Percentiles rank a stretch among this genome's conserved stretches.
phyloP scores from a whole-genome alignment of 2,113 vertebrate species.

The Solea solea region DNA sequence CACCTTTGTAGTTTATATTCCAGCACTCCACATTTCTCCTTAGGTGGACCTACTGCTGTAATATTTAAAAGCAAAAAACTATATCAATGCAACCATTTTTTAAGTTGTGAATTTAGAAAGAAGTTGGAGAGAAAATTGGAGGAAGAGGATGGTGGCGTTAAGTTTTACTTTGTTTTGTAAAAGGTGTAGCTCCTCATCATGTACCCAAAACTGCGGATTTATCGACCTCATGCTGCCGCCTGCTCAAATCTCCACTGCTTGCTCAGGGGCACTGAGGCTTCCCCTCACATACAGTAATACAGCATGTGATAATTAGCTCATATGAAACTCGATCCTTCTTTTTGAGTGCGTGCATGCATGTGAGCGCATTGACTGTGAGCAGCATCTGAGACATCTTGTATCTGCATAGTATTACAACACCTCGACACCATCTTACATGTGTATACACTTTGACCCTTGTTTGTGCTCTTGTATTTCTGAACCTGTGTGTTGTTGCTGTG shows the following conservation, averaged over 20 bases:
- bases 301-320: slow-evolving; percentile 55
- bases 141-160: slow-evolving; percentile 16
- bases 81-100: slow-evolving; percentile 29
- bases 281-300: slow-evolving; percentile 49
- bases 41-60: slow-evolving; percentile 30
- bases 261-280: slow-evolving; percentile 56
- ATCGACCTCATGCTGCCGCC: slow-evolving; percentile 38
- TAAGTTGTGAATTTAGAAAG: slow-evolving; percentile 28
- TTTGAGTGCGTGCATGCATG: slow-evolving; percentile 10
- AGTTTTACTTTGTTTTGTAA: slow-evolving; percentile 31
- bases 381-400: slow-evolving; percentile 19
- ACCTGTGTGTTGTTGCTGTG: background rate
- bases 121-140: slow-evolving; percentile 26
- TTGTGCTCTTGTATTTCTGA: slow-evolving; percentile 17
- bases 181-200: slow-evolving; percentile 50
- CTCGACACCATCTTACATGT: background rate
- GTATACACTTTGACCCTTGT: background rate
- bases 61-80: slow-evolving; percentile 38
- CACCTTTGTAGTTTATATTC: slow-evolving; percentile 33
- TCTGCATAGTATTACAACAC: background rate
- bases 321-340: slow-evolving; percentile 36
- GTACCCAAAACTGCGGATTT: slow-evolving; percentile 23
- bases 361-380: slow-evolving; percentile 17
- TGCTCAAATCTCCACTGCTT: slow-evolving; percentile 38
- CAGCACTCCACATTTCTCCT: slow-evolving; percentile 18